Conservation (phyloP, 2,797 vertebrate species). For the Chaenodraco wilsoni region DNA sequence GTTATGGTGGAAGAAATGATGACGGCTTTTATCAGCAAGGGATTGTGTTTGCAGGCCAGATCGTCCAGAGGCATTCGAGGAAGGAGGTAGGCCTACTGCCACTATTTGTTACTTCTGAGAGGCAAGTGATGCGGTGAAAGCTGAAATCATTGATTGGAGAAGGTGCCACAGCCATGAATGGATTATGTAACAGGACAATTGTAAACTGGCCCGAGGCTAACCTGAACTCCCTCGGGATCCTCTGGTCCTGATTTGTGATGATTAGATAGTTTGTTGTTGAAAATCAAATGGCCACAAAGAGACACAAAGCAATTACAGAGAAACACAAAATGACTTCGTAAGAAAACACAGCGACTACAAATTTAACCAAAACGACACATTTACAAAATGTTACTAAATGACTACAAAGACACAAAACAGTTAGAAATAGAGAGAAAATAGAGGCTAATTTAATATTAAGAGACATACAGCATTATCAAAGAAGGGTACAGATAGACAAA, state of each 20-base stretch:
- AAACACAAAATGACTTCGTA: too few species aligned
- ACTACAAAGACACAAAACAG: too few species aligned
- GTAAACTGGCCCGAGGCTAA: not conserved
- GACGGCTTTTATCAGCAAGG: constrained; percentile 37
- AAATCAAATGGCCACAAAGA: not conserved
- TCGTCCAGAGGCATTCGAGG: constrained; percentile 26
- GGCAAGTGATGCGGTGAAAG: constrained; percentile 12
- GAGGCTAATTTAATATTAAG: too few species aligned
- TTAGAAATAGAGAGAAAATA: too few species aligned
- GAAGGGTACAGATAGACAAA: too few species aligned
- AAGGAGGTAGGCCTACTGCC: constrained; percentile 2
- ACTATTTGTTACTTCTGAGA: constrained; percentile 37
- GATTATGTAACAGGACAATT: constrained; percentile 25
- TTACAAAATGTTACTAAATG: too few species aligned
- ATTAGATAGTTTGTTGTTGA: not conserved
- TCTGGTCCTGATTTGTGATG: not conserved
- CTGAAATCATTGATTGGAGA: constrained; percentile 52
- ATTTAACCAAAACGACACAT: not conserved
- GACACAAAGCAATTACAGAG: too few species aligned
- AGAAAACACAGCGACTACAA: not conserved
- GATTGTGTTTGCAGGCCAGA: constrained; percentile 44
- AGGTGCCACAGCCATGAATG: constrained; percentile 20
- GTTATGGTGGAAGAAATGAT: constrained; percentile 47
- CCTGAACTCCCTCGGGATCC: not conserved
- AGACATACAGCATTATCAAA: too few species aligned